Evolutionary conservation across 2,888 invertebrate genomes (phyloP).

Genomic region (Drosophila prolongata): DNA sequence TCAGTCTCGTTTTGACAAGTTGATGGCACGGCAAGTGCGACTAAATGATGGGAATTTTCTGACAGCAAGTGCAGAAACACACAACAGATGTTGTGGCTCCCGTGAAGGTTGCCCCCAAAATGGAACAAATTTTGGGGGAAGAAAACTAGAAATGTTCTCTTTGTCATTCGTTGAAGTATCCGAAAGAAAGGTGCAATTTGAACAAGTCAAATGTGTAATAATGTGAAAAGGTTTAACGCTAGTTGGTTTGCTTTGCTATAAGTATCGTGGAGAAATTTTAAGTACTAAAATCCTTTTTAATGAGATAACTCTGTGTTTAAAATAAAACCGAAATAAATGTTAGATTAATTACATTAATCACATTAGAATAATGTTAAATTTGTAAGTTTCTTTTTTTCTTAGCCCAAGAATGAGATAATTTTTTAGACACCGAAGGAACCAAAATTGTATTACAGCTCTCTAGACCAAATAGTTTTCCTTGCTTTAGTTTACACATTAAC

Average conservation of each 20-base stretch:
- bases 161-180: neutral
- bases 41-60: slow-evolving; percentile 49
- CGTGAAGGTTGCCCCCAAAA: slow-evolving; percentile 20
- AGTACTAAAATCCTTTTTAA: neutral
- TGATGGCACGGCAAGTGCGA: slow-evolving; percentile 54
- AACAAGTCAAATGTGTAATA: neutral
- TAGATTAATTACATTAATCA: no score
- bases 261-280: neutral
- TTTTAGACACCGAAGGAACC: no score
- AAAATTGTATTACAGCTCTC: no score
- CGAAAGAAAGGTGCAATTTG: neutral
- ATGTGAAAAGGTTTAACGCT: neutral
- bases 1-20: slow-evolving; percentile 40
- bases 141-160: slow-evolving; percentile 1
- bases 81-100: slow-evolving; percentile 18
- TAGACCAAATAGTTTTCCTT: no score
- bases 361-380: no score
- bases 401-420: no score
- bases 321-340: no score
- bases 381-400: no score
- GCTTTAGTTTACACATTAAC: slow-evolving; percentile 31
- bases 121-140: neutral
- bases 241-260: neutral
- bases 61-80: slow-evolving; percentile 32
- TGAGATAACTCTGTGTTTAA: neutral